These are phyloP conservation scores for Oasisia sp. DNA, from an alignment of 2,888 invertebrate genomes.

Conservation along the genomic window DNA sequence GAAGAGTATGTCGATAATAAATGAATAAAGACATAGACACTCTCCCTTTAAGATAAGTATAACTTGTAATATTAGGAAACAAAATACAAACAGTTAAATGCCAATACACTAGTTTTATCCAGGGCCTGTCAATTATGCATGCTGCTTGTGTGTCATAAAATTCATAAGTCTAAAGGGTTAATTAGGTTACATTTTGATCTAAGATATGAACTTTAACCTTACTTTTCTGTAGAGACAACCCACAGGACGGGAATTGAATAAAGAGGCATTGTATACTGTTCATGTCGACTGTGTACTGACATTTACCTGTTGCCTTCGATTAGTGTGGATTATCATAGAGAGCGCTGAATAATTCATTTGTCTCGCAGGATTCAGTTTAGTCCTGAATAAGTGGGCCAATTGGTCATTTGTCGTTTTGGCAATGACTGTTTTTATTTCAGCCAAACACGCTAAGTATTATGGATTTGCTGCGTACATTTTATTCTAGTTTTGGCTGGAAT, in stretches of 20 bases:
- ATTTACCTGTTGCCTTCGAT: background rate
- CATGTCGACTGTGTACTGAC: background rate
- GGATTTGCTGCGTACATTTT: too few relatives aligned
- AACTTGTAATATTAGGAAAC: too few relatives aligned
- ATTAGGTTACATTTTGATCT: too few relatives aligned
- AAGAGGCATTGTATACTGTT: background rate
- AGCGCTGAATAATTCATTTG: background rate
- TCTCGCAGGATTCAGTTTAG: background rate
- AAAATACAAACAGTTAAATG: too few relatives aligned
- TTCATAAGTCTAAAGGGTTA: too few relatives aligned
- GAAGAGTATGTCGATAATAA: too few relatives aligned
- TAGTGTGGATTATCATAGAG: background rate
- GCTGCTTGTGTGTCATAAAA: too few relatives aligned
- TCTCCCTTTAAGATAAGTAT: too few relatives aligned
- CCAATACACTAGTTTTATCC: too few relatives aligned
- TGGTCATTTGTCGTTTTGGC: background rate
- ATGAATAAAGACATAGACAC: too few relatives aligned
- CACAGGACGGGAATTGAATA: background rate
- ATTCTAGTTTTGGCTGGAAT: too few relatives aligned
- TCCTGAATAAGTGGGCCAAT: background rate
- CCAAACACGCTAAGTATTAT: background rate
- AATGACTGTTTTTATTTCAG: background rate
- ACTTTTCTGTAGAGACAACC: background rate
- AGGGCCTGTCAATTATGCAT: too few relatives aligned
- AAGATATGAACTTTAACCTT: background rate